Evolutionary conservation across 2,888 invertebrate genomes (phyloP), one percentile per base, ranked within the genome.

Genomic region (Volucella inanis): DNA sequence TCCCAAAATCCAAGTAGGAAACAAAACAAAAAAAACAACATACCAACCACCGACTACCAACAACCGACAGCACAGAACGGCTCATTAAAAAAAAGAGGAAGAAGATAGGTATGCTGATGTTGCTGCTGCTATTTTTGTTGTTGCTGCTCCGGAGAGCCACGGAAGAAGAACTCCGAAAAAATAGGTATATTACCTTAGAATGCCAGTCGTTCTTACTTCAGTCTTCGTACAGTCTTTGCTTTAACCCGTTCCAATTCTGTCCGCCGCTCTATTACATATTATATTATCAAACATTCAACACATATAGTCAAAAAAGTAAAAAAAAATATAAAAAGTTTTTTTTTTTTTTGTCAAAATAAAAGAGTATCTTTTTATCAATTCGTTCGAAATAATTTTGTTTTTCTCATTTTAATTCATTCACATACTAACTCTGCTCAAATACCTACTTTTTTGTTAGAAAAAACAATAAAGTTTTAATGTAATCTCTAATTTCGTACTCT

Each of bases 141-240:
- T 38, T 67, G 47, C 57, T 65, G 39, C 68, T 76, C 59, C 83
- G 50, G 74, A 85, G 81, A 85, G 81, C 68, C 81, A 68, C 80
- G 75, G 84, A 79, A 83, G 85, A 77, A 88, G 88, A 88, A 91
- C 91, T 90, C 91, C 90, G 90, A 92, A 91, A 89, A 91, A 89
- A 90, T 90, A 90, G 91, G 92, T 92, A 92, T 92, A 92, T 92
- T 92, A 92, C 92, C 92, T 92, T 90, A 90, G 92, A 91, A 92
- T 91, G 89, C 89, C 90, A 91, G 90, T 90, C 90, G 91, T 92
- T 92, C 91, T 92, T 91, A 92, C 91, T 92, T 92, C 92, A 92
- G 92, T 92, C 92, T 92, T 92, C 92, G 92, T 92, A 92, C 92
- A 92, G 92, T 92, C 92, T 92, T 92, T 92, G 92, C 92, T 92